Evolutionary conservation across 2,888 invertebrate species (phyloP), one percentile per base, ranked within the genome.

Genomic region (Beris chalybata): DNA sequence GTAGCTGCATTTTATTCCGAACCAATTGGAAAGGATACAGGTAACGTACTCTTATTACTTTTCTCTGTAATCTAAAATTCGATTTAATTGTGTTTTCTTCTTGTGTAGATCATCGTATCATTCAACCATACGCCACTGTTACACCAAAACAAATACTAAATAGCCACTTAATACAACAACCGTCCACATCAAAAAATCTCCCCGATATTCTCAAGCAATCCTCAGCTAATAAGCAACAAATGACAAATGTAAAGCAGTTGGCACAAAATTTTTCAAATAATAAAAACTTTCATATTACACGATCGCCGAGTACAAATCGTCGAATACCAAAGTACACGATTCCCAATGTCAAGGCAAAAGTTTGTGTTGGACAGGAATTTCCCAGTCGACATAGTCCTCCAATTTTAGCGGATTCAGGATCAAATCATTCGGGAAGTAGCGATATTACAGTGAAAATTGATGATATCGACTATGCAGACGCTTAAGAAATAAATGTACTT

Each of bases 341-440:
- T 63, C 69, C 72, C 12, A 72, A 66, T 29, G 70, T 70, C 48
- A 57, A 65, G 13, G 43, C 12, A 4, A 7, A 5, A 11, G 6
- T 11, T 15, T 29, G 43, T 7, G 50, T 13, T 4, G 32, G 43
- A 4, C 66, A 66, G 29, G 71, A 71, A 56, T 69, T 75, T 73
- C 76, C 75, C 69, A 72, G 74, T 74, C 71, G 74, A 22, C 72
- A 74, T 31, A 73, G 73, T 47, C 67, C 71, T 65, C 71, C 74
- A 43, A 69, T 73, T 61, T 70, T 73, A 56, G 58, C 71, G 48
- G 77, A 78, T 71, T 73, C 74, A 2, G 74, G 76, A n/a, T 81
- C 80, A 11, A 74, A 80, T 75, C 80, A 81, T 74, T 81, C 81
- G 15, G 81, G 81, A 53, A 80, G 80, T 67, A 81, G 81, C 70